Percentiles rank a stretch among this genome's conserved stretches.
phyloP scores from a whole-genome alignment of 2,797 vertebrate genomes.

The Loris lydekkerianus region DNA sequence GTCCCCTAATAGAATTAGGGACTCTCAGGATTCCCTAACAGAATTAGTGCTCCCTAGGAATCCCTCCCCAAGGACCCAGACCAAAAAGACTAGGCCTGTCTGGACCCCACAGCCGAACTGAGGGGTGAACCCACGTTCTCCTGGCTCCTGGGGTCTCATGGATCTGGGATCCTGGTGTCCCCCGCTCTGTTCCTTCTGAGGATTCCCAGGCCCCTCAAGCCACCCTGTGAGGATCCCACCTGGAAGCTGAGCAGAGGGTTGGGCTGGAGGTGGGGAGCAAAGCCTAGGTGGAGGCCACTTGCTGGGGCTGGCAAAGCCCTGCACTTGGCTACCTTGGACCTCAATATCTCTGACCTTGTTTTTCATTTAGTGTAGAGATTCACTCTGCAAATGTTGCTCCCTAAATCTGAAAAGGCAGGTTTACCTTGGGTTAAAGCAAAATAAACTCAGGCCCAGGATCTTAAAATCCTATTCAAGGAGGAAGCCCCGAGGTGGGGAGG shows the following conservation, averaged over 20 bases:
- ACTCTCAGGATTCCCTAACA: no score
- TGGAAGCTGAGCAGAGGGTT: no score
- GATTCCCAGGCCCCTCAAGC: no score
- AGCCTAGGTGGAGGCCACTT: neutral
- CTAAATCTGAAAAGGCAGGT: neutral
- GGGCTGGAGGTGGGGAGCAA: no score
- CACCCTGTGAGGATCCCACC: neutral
- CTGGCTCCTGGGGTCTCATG: neutral
- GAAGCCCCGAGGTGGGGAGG: neutral
- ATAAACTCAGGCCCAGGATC: neutral
- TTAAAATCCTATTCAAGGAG: accelerated
- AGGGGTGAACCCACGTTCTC: neutral
- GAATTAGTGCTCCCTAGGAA: no score
- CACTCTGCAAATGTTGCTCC: neutral
- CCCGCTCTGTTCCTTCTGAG: neutral
- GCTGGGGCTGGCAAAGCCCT: neutral
- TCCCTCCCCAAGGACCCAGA: neutral
- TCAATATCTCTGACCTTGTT: neutral
- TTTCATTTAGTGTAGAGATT: conserved; percentile 1
- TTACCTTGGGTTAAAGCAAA: neutral
- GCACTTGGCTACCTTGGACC: neutral
- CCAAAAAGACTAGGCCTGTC: no score
- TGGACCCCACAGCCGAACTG: neutral
- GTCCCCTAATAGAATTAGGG: no score
- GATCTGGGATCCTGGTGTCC: no score